Evolutionary conservation across 2,888 invertebrate species (phyloP), one percentile per base, ranked within the genome.

Genomic region (Caenorhabditis sulstoni): DNA sequence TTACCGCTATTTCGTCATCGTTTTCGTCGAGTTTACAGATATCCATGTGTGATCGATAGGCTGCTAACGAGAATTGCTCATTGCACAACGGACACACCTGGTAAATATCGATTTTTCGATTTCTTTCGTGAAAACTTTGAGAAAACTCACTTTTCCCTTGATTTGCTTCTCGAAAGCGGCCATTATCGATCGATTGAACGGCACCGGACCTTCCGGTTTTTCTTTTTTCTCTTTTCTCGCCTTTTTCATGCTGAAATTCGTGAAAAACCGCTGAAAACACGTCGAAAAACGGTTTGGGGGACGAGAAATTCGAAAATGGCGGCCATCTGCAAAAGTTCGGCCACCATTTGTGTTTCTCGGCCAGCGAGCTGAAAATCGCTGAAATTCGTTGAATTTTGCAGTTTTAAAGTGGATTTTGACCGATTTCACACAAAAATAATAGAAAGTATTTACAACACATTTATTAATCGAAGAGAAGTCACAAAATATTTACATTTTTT

Each of bases 141-240:
- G 14, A 41, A 41, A 41, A 41, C 67, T 67, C n/a, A 79, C 79
- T 64, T 68, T 79, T 79, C 79, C 79, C 3, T 52, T 62, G 12
- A 44, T 52, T 58, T 79, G 79, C 29, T 70, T 59, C 8, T 73
- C 73, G 12, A 79, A 79, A 1, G 79, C 79, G 1, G 79, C 79
- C 53, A 74, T 41, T 52, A 79, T 79, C 18, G 73, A 74, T 39
- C 58, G 53, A 39, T 74, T 79, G 22, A 67, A 79, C 20, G 45
- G 44, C 4, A 79, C 73, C 4, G 79, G 79, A 12, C 35, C 71
- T 29, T 29, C 29, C 7, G 66, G 53, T 0, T 52, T 59, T 4
- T 44, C 16, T 20, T 16, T 22, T 39, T 59, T 68, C 12, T 59
- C 68, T 39, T 70, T 70, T 44, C 49, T 78, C 7, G 22, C 61